These are phyloP conservation scores for Amblyornis subalaris DNA, from an alignment of 2,113 vertebrate species.

Conservation along the genomic window DNA sequence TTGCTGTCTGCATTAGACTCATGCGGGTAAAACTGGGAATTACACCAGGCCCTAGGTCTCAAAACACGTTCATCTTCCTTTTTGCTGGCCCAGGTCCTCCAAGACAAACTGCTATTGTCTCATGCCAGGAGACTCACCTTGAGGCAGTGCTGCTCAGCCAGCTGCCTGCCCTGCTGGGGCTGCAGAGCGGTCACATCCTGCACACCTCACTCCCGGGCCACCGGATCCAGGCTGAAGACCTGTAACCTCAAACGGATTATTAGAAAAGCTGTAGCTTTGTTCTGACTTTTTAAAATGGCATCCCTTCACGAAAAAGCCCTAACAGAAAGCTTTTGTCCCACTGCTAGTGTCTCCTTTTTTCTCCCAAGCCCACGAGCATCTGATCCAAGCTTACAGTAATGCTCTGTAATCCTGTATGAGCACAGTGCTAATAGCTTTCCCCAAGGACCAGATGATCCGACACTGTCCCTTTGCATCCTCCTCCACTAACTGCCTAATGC, in stretches of 20 bases:
- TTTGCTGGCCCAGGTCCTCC: not conserved
- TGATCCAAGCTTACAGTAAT: not conserved
- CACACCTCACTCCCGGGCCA: not conserved
- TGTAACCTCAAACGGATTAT: not conserved
- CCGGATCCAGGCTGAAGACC: not conserved
- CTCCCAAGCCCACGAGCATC: accelerated
- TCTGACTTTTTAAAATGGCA: not conserved
- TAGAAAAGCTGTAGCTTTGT: not conserved
- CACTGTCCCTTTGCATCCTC: not conserved
- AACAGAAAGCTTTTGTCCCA: not conserved
- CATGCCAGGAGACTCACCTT: not conserved
- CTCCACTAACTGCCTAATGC: not conserved
- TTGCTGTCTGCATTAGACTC: accelerated
- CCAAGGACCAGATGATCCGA: not conserved
- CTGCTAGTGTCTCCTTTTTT: not conserved
- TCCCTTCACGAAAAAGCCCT: not conserved
- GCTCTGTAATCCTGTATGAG: not conserved
- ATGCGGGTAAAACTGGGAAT: not conserved
- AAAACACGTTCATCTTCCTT: not conserved
- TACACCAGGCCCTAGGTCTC: not conserved
- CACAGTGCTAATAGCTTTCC: not conserved
- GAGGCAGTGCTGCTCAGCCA: not conserved
- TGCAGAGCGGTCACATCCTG: not conserved
- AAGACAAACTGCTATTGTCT: not conserved
- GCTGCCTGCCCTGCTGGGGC: accelerated